Conservation (phyloP, 2,113 vertebrate genomes). For the Triplophysa rosa region DNA sequence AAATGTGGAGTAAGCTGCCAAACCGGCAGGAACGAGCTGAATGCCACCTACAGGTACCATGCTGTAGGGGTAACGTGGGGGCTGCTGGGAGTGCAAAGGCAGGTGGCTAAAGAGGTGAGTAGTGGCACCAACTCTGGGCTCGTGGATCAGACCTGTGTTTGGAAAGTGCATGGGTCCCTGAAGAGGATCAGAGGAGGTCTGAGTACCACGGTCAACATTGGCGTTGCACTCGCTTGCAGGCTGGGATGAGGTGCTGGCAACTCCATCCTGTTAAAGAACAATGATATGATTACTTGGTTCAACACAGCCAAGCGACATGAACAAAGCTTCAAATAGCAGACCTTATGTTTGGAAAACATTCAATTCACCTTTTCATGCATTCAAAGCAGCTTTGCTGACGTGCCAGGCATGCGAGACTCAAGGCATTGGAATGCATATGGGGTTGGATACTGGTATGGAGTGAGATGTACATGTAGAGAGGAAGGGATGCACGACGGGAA, state of each 20-base stretch:
- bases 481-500: constrained; percentile 40
- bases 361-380: constrained; percentile 59
- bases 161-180: constrained; percentile 68
- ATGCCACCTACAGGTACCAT: constrained; percentile 90
- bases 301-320: background rate
- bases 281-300: background rate
- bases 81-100: constrained; percentile 92
- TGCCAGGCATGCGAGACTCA: constrained; percentile 58
- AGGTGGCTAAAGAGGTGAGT: constrained; percentile 92
- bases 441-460: constrained; percentile 39
- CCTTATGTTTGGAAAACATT: constrained; percentile 15
- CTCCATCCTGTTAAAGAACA: constrained; percentile 50
- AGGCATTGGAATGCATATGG: constrained; percentile 43
- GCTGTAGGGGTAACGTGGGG: constrained; percentile 80
- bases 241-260: constrained; percentile 11
- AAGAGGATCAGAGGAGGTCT: constrained; percentile 60
- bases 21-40: constrained; percentile 86
- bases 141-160: constrained; percentile 50
- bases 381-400: constrained; percentile 60
- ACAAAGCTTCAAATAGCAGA: background rate
- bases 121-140: constrained; percentile 67
- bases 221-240: constrained; percentile 40
- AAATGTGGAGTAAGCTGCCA: constrained; percentile 91
- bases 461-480: constrained; percentile 45
- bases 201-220: constrained; percentile 68